phyloP scores from a whole-genome alignment of 2,888 invertebrate species.

The Pogonocherus hispidulus region DNA sequence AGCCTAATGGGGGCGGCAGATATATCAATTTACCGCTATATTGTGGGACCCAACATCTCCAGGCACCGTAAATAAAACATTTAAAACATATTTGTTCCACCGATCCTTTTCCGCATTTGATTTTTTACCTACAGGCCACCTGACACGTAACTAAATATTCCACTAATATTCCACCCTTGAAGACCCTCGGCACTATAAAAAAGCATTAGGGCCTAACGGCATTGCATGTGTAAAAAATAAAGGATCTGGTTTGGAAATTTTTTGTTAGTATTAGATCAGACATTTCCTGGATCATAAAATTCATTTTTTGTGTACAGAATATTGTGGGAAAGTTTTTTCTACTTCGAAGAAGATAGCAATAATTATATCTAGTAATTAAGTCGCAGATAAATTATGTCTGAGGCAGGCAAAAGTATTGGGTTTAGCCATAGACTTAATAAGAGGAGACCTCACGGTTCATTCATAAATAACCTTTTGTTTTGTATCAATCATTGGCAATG shows the following conservation, averaged over 20 bases:
- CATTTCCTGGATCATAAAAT: slow-evolving; percentile 31
- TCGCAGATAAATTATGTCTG: neutral
- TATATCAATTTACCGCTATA: slow-evolving; percentile 49
- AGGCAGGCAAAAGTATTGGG: no score
- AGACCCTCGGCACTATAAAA: slow-evolving; percentile 17
- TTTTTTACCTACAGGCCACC: slow-evolving; percentile 50
- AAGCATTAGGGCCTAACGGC: slow-evolving; percentile 33
- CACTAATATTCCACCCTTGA: slow-evolving; percentile 35
- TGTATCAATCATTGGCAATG: no score
- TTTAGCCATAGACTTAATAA: no score
- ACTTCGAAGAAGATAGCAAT: neutral
- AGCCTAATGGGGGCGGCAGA: slow-evolving; percentile 40
- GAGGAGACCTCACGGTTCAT: no score
- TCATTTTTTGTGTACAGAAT: slow-evolving; percentile 6
- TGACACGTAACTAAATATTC: slow-evolving; percentile 52
- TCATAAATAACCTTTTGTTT: no score
- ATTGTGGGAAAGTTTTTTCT: slow-evolving; percentile 6
- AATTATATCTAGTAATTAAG: neutral
- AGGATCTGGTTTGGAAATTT: slow-evolving; percentile 20
- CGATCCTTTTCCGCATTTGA: slow-evolving; percentile 42
- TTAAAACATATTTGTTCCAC: slow-evolving; percentile 21
- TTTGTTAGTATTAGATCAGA: slow-evolving; percentile 16
- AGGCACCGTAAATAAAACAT: slow-evolving; percentile 20
- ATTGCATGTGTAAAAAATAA: slow-evolving; percentile 39
- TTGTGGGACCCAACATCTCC: slow-evolving; percentile 24